Base-by-base conservation (phyloP, 2,797 vertebrate genomes). In the Gallinago nigripennis region DNA sequence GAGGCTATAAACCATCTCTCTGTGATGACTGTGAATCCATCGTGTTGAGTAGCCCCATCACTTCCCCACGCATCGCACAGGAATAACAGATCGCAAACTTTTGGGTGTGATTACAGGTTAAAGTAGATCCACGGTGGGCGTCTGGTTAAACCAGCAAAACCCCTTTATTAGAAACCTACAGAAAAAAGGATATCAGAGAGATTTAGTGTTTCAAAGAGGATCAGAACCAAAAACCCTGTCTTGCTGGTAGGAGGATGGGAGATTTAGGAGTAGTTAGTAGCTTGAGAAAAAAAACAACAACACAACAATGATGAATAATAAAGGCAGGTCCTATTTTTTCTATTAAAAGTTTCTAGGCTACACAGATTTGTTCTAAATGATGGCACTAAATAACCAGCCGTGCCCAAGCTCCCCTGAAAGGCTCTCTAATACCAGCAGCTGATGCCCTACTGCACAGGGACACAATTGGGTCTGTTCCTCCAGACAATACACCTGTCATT, bases 401-500 rank as follows among this genome's bases (percentile, higher is more conserved):
- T 86, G 88, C 48, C 90, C 87, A 50, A 16, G 90, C 82, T 76
- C 63, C 64, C 50, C 77, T 78, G 90, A 94, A 94, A 94, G 91
- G 88, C 94, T 88, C 71, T 86, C 69, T 28, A 79, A 46, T 54
- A 94, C 80, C 96, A 95, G 95, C 93, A 95, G 89, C 97, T 95
- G 94, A 93, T 94, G 91, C 94, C 96, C 95, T 50, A 87, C 96
- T 91, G 94, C 1, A 57, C 43, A 33, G 82, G 66, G 83, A 90
- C 95, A 97, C 97, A 97, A 94, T 94, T 9, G 92, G 86, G 87
- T 77, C 98, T 99, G 97, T 97, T 97, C 95, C 54, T 96, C 92
- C 97, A 91, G 95, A 99, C 97, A 91, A 96, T 90, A 80, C 97
- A 97, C 98, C 98, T 97, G 98, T 96, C 97, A 96, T 11, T 54